Evolutionary conservation across 2,113 vertebrate species (phyloP), one percentile per base, ranked within the genome.

Genomic region (Nothocercus nigrocapillus): DNA sequence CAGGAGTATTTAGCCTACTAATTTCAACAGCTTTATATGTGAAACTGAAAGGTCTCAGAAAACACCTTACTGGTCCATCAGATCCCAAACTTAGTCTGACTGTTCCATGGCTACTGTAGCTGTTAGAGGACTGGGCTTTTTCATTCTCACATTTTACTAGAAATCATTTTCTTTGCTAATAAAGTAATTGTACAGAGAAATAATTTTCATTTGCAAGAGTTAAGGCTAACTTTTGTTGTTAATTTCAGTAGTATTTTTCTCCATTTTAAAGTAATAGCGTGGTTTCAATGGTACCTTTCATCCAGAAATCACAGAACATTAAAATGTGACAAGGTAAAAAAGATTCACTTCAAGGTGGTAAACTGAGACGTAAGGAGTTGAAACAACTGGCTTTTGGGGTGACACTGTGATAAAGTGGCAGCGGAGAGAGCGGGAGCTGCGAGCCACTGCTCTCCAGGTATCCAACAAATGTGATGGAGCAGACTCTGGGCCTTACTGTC

Each of bases 1-100:
- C 38, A 38, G 28, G n/a, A 70, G 27, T 81, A 67, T 82, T 93
- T 94, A 91, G 44, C 49, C 67, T 82, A 74, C 67, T 87, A 67
- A 82, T 88, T 94, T 89, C 58, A 80, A 59, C 45, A 88, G 28
- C 72, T 85, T 88, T 94, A 13, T 89, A 38, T 49, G 16, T 63
- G 54, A 85, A 83, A 70, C 34, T 12, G 34, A 81, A 69, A 80
- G 54, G 54, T 88, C 70, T 94, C 63, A 49, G 36, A 40, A 63
- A 63, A 5, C 69, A 45, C 66, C 14, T 82, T 86, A 72, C 14
- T 49, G 80, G 88, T 36, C 68, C 19, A 45, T 86, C 56, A 92
- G 79, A 74, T 84, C 25, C 18, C 30, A 67, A 1, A 83, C 88
- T 95, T 72, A 66, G 2, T 94, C 36, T 83, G 42, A 62, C 28